phyloP scores from a whole-genome alignment of 2,113 vertebrate genomes.

The Pungitius pungitius region DNA sequence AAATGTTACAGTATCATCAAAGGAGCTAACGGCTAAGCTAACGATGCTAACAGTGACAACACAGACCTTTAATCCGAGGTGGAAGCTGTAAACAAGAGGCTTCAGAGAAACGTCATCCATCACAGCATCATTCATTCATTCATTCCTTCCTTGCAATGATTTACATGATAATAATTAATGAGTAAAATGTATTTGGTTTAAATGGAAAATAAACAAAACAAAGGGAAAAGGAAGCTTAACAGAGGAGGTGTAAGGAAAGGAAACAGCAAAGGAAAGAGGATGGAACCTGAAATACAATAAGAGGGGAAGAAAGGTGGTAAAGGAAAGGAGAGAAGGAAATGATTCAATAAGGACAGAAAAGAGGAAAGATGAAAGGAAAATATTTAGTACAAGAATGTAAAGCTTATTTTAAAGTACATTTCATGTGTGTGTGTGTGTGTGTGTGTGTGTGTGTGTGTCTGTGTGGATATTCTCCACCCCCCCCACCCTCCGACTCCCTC shows the following conservation, averaged over 20 bases:
- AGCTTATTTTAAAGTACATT: too few species aligned
- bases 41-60: not conserved
- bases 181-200: too few species aligned
- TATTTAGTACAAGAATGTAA: not conserved
- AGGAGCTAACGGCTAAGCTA: not conserved
- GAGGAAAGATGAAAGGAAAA: not conserved
- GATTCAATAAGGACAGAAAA: not conserved
- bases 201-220: not conserved
- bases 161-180: not conserved
- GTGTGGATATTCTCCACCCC: not conserved
- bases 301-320: not conserved
- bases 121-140: not conserved
- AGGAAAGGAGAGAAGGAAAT: not conserved
- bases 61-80: too few species aligned
- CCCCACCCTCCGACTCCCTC: too few species aligned
- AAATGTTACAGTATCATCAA: too few species aligned
- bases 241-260: not conserved
- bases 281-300: too few species aligned
- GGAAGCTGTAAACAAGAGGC: not conserved
- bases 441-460: not conserved
- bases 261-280: not conserved
- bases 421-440: too few species aligned
- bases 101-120: not conserved
- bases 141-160: not conserved
- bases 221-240: too few species aligned